Evolutionary conservation across 2,797 vertebrate species (phyloP), one percentile per base, ranked within the genome.

Genomic region (Rhincodon typus): DNA sequence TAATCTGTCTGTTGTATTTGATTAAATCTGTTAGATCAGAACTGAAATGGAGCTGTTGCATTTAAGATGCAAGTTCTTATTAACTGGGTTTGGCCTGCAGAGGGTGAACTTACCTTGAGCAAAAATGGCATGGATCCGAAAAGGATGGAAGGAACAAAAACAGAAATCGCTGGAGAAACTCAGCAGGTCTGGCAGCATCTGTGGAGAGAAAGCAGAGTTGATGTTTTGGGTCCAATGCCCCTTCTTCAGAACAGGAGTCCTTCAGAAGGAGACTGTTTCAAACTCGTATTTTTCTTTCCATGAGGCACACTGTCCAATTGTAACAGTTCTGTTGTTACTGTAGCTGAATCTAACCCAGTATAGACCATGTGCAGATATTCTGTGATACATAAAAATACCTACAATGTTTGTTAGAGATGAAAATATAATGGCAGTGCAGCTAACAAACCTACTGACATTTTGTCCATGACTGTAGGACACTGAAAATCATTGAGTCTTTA

Each of bases 1-100:
- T 69, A 67, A 93, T 93, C 62, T 93, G 38, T 27, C 69, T 66
- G 25, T 38, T 21, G 66, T 69, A 21, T 42, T 93, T 93, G 90
- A 93, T 93, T 69, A 42, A 69, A 69, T 93, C n/a, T 93, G 38
- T 84, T 42, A 21, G 90, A 93, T 38, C 38, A 93, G 62, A 69
- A 42, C 66, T 69, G 66, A 93, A 93, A 93, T 93, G 69, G 69
- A 93, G 17, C 23, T 93, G 19, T 42, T 93, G 23, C 25, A 93
- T n/a, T 67, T 91, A 42, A 93, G 1, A 93, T 69, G 7, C n/a
- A 93, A 3, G 38, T 93, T 93, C 3, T n/a, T 79, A n/a, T 46
- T 46, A 34, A 27, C 0, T 30, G 10, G 5, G 10, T 34, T 77
- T n/a, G 72, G 30, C 10, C 27, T 30, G 72, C 30, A 74, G 72